Percentiles rank a stretch among this genome's conserved stretches.
Conservation (phyloP, 2,113 vertebrate species). For the Coptodon rendalli region DNA sequence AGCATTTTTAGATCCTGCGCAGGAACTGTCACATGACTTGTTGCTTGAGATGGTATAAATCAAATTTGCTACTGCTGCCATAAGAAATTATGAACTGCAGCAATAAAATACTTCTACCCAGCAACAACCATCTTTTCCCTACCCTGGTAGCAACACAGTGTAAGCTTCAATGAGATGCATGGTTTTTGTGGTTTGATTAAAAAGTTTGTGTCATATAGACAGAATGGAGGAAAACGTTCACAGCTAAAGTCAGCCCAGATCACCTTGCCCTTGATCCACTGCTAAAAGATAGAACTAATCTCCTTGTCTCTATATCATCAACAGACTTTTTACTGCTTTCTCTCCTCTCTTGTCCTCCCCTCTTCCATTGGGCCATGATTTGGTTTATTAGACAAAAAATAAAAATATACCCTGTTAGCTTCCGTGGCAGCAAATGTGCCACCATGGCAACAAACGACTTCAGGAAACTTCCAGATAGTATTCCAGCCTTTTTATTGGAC, state of each 20-base stretch:
- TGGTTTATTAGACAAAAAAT: constrained; percentile 75
- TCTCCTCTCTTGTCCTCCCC: constrained; percentile 44
- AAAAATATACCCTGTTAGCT: constrained; percentile 71
- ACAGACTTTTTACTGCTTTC: constrained; percentile 66
- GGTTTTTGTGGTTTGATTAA: constrained; percentile 46
- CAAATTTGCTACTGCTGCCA: background rate
- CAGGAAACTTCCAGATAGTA: constrained; percentile 46
- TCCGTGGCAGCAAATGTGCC: constrained; percentile 66
- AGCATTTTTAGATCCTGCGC: background rate
- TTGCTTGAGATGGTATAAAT: constrained; percentile 9
- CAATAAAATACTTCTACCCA: constrained; percentile 40
- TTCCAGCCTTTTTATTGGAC: constrained; percentile 53
- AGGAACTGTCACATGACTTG: background rate
- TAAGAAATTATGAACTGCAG: background rate
- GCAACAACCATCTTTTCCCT: constrained; percentile 54
- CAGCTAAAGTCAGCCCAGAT: constrained; percentile 42
- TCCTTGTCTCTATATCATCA: constrained; percentile 60
- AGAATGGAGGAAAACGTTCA: constrained; percentile 46
- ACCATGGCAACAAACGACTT: constrained; percentile 73
- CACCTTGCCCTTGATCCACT: constrained; percentile 59
- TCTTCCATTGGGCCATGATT: constrained; percentile 63
- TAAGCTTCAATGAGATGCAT: constrained; percentile 11
- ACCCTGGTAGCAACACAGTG: constrained; percentile 28
- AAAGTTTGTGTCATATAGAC: constrained; percentile 46
- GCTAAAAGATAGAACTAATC: constrained; percentile 56